Evolutionary conservation across 2,113 vertebrate species (phyloP).

Genomic region (Hippocampus guttulatus): DNA sequence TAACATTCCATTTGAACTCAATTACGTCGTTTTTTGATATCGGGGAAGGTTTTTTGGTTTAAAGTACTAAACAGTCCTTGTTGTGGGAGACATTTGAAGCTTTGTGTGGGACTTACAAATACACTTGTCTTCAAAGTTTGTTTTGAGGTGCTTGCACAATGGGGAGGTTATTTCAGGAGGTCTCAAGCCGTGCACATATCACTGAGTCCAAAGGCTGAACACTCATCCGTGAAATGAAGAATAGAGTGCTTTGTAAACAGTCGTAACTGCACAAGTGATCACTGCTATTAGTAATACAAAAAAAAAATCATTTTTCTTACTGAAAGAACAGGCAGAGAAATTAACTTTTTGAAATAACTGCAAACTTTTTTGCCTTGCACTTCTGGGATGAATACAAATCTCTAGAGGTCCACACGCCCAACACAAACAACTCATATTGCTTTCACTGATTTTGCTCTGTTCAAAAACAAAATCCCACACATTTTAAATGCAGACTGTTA

Average conservation of each 20-base stretch:
- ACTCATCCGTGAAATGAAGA: neutral
- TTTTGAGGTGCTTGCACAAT: constrained; percentile 53
- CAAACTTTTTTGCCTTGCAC: neutral
- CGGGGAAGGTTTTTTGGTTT: neutral
- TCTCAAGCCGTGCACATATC: constrained; percentile 39
- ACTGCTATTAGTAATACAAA: neutral
- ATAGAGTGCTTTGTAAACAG: neutral
- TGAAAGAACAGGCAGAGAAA: neutral
- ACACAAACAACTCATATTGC: constrained; percentile 10
- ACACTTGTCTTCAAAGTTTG: constrained; percentile 45
- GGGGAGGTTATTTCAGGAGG: constrained; percentile 55
- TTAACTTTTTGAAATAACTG: neutral
- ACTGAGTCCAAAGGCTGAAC: constrained; percentile 40
- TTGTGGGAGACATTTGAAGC: constrained; percentile 11
- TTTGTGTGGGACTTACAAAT: constrained; percentile 19
- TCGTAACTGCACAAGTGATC: neutral
- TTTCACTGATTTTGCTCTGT: neutral
- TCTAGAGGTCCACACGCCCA: neutral
- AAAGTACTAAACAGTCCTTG: neutral
- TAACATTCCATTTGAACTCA: neutral
- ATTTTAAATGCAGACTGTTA: neutral
- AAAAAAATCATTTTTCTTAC: neutral
- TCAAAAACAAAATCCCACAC: neutral
- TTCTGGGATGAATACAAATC: constrained; percentile 14
- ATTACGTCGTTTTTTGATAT: neutral